Percentiles rank a stretch among this genome's conserved stretches.
phyloP scores from a whole-genome alignment of 1,140 invertebrate genomes.

The Magallana gigas region DNA sequence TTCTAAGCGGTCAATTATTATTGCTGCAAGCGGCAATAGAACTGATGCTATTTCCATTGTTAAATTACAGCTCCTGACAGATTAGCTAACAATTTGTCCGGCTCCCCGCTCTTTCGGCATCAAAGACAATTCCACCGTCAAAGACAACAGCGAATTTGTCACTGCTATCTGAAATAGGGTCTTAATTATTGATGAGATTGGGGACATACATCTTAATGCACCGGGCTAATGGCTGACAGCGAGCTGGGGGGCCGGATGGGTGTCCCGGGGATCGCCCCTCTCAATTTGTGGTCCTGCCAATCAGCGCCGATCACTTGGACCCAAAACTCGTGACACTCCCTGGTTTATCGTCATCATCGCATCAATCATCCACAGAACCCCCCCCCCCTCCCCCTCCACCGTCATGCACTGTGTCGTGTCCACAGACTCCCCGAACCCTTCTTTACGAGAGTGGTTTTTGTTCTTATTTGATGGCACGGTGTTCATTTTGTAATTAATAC shows the following conservation, averaged over 20 bases:
- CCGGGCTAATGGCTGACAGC: background rate
- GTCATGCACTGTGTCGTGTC: too few relatives aligned
- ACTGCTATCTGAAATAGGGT: conserved; percentile 14
- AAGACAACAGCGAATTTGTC: conserved; percentile 29
- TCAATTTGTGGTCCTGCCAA: conserved; percentile 9
- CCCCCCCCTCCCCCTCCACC: too few relatives aligned
- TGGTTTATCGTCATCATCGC: background rate
- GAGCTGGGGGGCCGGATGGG: background rate
- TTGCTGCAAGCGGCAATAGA: conserved; percentile 28
- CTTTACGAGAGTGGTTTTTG: too few relatives aligned
- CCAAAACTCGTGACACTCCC: background rate
- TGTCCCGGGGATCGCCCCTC: conserved; percentile 9
- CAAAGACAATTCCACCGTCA: conserved; percentile 28
- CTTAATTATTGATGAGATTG: conserved; percentile 29
- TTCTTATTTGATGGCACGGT: too few relatives aligned
- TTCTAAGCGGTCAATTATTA: conserved; percentile 34
- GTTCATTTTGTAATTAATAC: too few relatives aligned
- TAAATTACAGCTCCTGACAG: conserved; percentile 31
- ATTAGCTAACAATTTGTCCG: conserved; percentile 37
- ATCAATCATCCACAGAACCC: background rate
- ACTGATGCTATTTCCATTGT: conserved; percentile 24
- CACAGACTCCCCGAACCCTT: too few relatives aligned
- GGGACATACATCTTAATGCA: conserved; percentile 27
- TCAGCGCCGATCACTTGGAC: background rate
- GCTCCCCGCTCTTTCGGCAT: conserved; percentile 11